Percentiles rank a stretch among this genome's conserved stretches.
Conservation (phyloP, 2,113 vertebrate species). For the Crocuta crocuta region DNA sequence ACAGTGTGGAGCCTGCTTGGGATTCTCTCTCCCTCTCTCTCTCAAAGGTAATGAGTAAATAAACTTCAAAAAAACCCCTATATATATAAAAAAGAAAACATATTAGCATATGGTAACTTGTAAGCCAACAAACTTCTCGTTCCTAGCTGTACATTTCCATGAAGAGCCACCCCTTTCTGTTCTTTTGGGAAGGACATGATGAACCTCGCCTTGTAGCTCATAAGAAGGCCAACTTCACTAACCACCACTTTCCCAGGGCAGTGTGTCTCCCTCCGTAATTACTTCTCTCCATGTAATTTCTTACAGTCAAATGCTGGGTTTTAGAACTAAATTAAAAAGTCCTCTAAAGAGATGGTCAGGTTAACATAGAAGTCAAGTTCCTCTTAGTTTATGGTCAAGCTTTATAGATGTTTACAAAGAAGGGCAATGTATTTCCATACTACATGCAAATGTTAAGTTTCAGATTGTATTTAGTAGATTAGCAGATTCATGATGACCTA, state of each 20-base stretch:
- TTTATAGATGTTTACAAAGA: slow-evolving; percentile 27
- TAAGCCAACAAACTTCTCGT: slow-evolving; percentile 54
- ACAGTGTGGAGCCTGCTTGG: no score
- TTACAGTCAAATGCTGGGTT: slow-evolving; percentile 61
- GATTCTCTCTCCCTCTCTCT: no score
- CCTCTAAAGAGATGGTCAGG: slow-evolving; percentile 75
- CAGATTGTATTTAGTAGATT: not conserved
- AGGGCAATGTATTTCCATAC: not conserved
- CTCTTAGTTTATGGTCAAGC: not conserved
- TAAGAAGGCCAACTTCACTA: slow-evolving; percentile 60
- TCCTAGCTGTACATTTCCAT: slow-evolving; percentile 50
- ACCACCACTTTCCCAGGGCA: slow-evolving; percentile 39
- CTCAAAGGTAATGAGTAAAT: no score
- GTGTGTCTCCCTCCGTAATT: slow-evolving; percentile 80
- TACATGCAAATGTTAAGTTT: not conserved
- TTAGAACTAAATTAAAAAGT: slow-evolving; percentile 81
- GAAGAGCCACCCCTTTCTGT: slow-evolving; percentile 7
- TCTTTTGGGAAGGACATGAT: not conserved
- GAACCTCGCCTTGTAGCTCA: slow-evolving; percentile 56
- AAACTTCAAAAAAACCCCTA: no score
- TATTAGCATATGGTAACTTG: slow-evolving; percentile 42
- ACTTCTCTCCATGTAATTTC: slow-evolving; percentile 74
- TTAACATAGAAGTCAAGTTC: slow-evolving; percentile 74
- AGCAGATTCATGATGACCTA: not conserved
- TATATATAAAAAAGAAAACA: not conserved